Conservation (phyloP, 2,888 invertebrate genomes). For the Plebejus melissa region DNA sequence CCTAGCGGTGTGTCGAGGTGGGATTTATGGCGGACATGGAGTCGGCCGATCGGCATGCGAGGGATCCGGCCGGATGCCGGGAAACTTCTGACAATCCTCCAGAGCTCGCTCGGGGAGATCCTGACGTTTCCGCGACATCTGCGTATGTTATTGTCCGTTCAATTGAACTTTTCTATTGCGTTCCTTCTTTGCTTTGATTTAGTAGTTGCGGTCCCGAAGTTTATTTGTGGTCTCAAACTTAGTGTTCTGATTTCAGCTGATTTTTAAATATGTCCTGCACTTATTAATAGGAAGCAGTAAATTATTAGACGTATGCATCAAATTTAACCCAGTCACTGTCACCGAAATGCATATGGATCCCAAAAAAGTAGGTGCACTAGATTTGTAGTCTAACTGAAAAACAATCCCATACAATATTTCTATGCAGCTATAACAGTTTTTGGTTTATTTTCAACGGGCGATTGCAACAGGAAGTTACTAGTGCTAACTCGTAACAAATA, state of each 20-base stretch:
- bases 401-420: background rate
- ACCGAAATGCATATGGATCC: background rate
- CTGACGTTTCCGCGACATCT: slow-evolving; percentile 25
- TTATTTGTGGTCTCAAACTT: background rate
- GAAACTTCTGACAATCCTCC: slow-evolving; percentile 59
- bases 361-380: background rate
- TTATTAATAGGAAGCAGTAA: background rate
- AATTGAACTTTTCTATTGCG: slow-evolving; percentile 9
- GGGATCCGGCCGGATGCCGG: slow-evolving; percentile 44
- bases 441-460: background rate
- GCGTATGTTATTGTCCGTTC: slow-evolving; percentile 16
- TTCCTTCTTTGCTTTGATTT: background rate
- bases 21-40: slow-evolving; percentile 41
- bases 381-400: background rate
- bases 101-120: slow-evolving; percentile 29
- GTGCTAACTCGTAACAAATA: slow-evolving; percentile 10
- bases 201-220: background rate
- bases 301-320: background rate
- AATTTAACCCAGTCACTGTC: no score
- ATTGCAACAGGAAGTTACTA: slow-evolving; percentile 5
- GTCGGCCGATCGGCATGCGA: slow-evolving; percentile 37
- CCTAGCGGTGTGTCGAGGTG: slow-evolving; percentile 22
- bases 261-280: background rate
- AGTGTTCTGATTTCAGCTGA: background rate
- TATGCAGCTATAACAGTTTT: background rate